A percentile compares a stretch with the other conserved stretches of the same genome.
Conservation (phyloP, 1,140 invertebrate species). For the Episyrphus balteatus region DNA sequence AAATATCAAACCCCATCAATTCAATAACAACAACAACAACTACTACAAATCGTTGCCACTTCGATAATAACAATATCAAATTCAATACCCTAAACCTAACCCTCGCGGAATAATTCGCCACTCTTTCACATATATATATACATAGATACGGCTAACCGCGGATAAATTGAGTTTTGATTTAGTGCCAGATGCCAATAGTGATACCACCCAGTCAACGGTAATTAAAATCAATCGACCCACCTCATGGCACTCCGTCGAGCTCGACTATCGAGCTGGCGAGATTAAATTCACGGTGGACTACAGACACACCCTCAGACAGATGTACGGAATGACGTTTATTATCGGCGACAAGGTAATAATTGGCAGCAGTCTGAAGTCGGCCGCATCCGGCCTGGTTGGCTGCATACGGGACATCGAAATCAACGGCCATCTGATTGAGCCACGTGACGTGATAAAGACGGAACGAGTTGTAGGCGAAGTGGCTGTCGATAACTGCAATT, state of each 20-base stretch:
- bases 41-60: background rate
- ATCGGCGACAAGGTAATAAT: conserved; percentile 55
- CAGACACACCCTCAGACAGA: conserved; percentile 54
- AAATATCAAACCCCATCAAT: background rate
- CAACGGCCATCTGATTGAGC: conserved; percentile 62
- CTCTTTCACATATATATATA: background rate
- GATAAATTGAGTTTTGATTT: conserved; percentile 74
- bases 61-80: background rate
- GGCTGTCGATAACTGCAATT: conserved; percentile 80
- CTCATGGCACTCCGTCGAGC: conserved; percentile 65
- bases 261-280: conserved; percentile 63
- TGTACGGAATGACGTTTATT: conserved; percentile 49
- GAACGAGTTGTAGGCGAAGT: conserved; percentile 74
- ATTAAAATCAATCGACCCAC: conserved; percentile 65
- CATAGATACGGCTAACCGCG: conserved; percentile 59
- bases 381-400: conserved; percentile 66
- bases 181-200: conserved; percentile 55
- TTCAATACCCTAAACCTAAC: background rate
- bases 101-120: too few relatives aligned
- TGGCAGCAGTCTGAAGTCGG: conserved; percentile 58
- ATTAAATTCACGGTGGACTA: conserved; percentile 64
- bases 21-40: conserved; percentile 1
- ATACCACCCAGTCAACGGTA: conserved; percentile 60
- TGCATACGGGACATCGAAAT: conserved; percentile 81
- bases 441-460: conserved; percentile 63